Percentiles rank a stretch among this genome's conserved stretches.
Conservation (phyloP, 2,797 vertebrate genomes). For the Balearica regulorum region DNA sequence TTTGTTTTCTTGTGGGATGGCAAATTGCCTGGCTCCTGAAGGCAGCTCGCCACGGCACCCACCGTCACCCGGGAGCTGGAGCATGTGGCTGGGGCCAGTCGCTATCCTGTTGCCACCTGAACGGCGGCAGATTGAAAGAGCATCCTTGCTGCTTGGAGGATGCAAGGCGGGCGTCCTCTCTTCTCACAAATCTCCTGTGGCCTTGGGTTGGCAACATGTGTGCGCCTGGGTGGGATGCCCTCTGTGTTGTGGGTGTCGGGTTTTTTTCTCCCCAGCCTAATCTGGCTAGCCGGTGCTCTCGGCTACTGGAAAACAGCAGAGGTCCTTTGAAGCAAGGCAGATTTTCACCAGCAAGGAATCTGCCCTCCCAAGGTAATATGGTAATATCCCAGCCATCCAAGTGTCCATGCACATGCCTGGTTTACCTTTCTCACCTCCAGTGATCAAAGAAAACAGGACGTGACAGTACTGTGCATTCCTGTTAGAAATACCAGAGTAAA, state of each 20-base stretch:
- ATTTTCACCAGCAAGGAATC: not conserved
- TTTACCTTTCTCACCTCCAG: not conserved
- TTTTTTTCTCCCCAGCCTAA: not conserved
- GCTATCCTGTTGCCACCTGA: not conserved
- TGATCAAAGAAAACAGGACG: not conserved
- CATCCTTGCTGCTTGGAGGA: not conserved
- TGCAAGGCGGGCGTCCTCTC: not conserved
- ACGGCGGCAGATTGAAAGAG: fast-evolving
- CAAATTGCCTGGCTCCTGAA: not conserved
- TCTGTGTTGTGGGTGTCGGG: not conserved
- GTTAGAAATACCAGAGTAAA: not conserved
- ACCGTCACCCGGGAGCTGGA: not conserved
- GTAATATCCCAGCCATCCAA: not conserved
- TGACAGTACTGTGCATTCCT: not conserved
- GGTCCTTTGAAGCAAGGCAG: not conserved
- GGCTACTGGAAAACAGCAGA: not conserved
- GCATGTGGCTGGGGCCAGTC: not conserved
- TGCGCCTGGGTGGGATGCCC: not conserved
- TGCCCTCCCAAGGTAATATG: not conserved
- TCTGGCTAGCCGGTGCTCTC: not conserved
- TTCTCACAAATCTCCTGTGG: not conserved
- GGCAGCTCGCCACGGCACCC: not conserved
- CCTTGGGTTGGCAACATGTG: not conserved
- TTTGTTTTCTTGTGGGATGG: conserved; percentile 1
- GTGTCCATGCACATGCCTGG: fast-evolving